Conservation (phyloP, 2,113 vertebrate genomes). For the Tragelaphus strepsiceros region DNA sequence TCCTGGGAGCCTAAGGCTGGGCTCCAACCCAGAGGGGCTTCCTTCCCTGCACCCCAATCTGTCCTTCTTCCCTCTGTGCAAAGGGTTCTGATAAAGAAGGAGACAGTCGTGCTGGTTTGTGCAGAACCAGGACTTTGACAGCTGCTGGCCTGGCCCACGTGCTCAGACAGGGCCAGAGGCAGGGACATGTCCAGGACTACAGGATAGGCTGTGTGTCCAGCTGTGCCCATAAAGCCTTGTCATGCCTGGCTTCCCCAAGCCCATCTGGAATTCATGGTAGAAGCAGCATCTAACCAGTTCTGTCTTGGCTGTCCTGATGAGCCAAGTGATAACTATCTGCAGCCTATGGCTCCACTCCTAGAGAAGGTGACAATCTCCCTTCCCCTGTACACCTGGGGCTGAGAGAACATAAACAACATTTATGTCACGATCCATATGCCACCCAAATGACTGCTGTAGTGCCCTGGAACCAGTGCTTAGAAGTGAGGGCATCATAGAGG, state of each 20-base stretch:
- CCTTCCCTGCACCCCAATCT: background rate
- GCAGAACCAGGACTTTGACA: background rate
- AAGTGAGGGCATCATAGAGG: accelerated
- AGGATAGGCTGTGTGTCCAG: accelerated
- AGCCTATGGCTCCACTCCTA: background rate
- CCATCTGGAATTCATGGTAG: background rate
- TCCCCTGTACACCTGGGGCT: background rate
- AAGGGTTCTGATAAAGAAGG: background rate
- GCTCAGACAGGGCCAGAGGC: background rate
- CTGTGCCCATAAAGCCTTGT: background rate
- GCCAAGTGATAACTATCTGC: background rate
- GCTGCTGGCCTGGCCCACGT: background rate
- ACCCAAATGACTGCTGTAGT: background rate
- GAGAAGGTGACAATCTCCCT: background rate
- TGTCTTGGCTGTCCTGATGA: background rate
- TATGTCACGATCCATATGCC: background rate
- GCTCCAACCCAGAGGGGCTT: background rate
- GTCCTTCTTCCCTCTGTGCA: background rate
- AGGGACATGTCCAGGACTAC: accelerated
- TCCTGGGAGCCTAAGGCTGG: background rate
- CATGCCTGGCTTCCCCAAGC: background rate
- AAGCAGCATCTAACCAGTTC: background rate
- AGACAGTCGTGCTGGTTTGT: accelerated
- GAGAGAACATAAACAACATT: background rate
- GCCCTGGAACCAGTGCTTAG: background rate